phyloP scores from a whole-genome alignment of 1,140 invertebrate species.

The Magallana ariakensis region DNA sequence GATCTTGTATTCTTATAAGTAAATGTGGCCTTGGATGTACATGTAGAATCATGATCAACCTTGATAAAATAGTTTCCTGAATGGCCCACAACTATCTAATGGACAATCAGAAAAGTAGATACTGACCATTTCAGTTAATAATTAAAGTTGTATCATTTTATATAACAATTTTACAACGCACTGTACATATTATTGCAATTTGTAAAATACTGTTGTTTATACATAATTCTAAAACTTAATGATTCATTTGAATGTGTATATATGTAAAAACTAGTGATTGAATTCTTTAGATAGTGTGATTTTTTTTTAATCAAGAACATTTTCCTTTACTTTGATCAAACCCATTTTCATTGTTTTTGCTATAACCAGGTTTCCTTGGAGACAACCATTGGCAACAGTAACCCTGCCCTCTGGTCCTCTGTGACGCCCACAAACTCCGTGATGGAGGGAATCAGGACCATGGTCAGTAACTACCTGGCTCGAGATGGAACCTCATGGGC shows the following conservation, averaged over 20 bases:
- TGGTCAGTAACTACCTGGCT: constrained; percentile 92
- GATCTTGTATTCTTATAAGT: background rate
- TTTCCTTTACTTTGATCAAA: too few species aligned
- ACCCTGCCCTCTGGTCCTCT: constrained; percentile 83
- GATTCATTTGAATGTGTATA: too few species aligned
- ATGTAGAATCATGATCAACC: background rate
- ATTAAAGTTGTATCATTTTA: background rate
- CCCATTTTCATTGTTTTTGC: too few species aligned
- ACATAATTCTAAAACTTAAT: too few species aligned
- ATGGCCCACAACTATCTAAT: background rate
- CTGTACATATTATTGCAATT: too few species aligned
- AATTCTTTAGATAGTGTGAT: too few species aligned
- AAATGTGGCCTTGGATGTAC: background rate
- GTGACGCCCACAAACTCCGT: constrained; percentile 84
- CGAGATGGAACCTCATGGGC: constrained; percentile 87
- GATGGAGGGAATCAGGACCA: constrained; percentile 88
- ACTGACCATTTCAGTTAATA: background rate
- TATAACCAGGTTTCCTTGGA: constrained; percentile 81
- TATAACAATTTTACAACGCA: too few species aligned
- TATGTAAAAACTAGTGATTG: too few species aligned
- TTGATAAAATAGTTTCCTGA: background rate
- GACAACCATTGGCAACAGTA: constrained; percentile 88
- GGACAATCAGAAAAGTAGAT: background rate
- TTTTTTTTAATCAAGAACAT: too few species aligned
- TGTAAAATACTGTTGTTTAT: too few species aligned